Evolutionary conservation across 2,113 vertebrate genomes (phyloP), one percentile per base, ranked within the genome.

Genomic region (Chitala chitala): DNA sequence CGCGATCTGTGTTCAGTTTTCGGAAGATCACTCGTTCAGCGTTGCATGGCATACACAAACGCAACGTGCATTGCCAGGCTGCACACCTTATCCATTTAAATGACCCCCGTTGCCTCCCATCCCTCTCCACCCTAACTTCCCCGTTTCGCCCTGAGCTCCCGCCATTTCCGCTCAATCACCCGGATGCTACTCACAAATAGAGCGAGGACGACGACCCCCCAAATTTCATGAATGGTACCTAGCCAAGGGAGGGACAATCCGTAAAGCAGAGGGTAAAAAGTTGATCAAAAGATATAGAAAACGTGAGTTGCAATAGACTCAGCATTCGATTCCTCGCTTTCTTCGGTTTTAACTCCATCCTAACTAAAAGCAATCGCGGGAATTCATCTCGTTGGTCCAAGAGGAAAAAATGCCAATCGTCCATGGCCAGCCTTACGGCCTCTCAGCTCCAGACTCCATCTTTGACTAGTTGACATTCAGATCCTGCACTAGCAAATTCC

Each of bases 391-490:
- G 69, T 48, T 77, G 55, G 73, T 53, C 75, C 55, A 5, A 55
- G 58, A 76, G 83, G 76, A 78, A 85, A 74, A 77, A 81, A 76
- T 59, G 76, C 81, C 82, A 84, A 82, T 83, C 75, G 82, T 82
- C 85, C 87, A 74, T 85, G 85, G 90, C 89, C 85, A 86, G 90
- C 91, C 89, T 89, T 92, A 89, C 90, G 90, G 92, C 92, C 90
- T 89, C 87, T 81, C 90, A 86, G 89, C 92, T 90, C 88, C 92
- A 87, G 92, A 92, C 94, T 94, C 94, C 94, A 96, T 95, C 94
- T 96, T 96, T 94, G 93, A 94, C 93, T 96, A 91, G 91, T 94
- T 96, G 93, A 96, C 94, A 95, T 96, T 94, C 94, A 94, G 89
- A 92, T 93, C 89, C 90, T 93, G 92, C 89, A 89, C 88, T 88